Evolutionary conservation across 1,140 invertebrate genomes (phyloP), one percentile per base, ranked within the genome.

Genomic region (Habropoda laboriosa): DNA sequence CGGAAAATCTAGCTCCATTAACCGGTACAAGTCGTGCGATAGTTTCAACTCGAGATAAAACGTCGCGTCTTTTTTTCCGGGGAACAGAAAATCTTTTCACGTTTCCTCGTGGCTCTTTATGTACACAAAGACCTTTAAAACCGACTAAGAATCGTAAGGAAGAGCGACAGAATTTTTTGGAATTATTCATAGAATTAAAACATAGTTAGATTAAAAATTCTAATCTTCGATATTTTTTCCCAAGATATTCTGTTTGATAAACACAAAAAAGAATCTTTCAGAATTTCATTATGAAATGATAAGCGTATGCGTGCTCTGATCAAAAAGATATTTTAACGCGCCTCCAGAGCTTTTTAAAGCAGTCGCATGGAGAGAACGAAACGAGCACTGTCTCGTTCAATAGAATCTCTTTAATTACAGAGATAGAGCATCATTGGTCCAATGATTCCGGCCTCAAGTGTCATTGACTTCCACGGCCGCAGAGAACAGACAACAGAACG

Each of bases 1-100:
- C 21, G 27, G 35, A 51, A 75, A 75, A 32, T 60, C 72, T 66
- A 66, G 47, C 32, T 24, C 72, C 72, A 75, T 75, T 75, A 75
- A 53, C 72, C n/a, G 45, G 24, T 16, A 51, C 58, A 40, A 49
- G 32, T 53, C 18, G 8, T 5, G 12, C 3, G 72, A 74, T 64
- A 74, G 24, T 18, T 74, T 30, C 5, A 47, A 8, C 13, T 0
- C 3, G 27, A 7, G 35, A 64, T 53, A 64, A 30, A 42, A 64
- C 32, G 3, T 5, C 21, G 18, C 7, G 18, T n/a, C 24, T 42
- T 51, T n/a, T 27, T 42, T 40, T 24, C n/a, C 3, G 10, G 0
- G 16, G 3, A 6, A 7, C 18, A 12, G 6, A 18, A 51, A 32
- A 51, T n/a, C 5, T 2, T 0, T 1, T 24, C 8, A n/a, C 32